Evolutionary conservation across 1,140 invertebrate species (phyloP), one percentile per base, ranked within the genome.

Genomic region (Cheumatopsyche charites): DNA sequence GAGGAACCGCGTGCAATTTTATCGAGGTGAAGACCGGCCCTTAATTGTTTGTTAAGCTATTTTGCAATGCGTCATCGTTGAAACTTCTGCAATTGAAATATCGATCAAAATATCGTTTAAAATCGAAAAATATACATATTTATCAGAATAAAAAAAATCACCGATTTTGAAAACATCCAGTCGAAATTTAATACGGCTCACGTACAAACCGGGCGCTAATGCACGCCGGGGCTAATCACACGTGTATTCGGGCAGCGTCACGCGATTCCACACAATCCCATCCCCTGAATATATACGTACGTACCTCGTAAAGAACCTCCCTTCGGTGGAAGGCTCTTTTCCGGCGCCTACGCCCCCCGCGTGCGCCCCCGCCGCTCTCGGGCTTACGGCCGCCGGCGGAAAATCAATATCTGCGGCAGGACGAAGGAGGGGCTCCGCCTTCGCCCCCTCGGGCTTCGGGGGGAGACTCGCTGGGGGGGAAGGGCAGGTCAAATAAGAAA

Each of bases 401-500:
- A 75, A 75, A 75, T 75, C 74, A 75, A 75, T 75, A 75, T 68
- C 74, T 66, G 66, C 70, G 63, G 70, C 70, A 52, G 47, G 47
- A 19, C 55, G 55, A 9, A 25, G 55, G 11, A n/a, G 55, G 55
- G 55, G 4, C 21, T 7, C 66, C 70, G 67, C 63, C 25, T 36
- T 9, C 29, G 3, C 29, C 29, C 29, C 29, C 29, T 36, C 3
- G 9, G 9, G 9, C 29, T 9, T 9, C 69, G 68, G 25, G 45
- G 55, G 55, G 67, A 61, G 25, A n/a, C 25, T 29, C 70, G 45
- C 62, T 41, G 65, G 62, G n/a, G 67, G 47, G 13, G 11, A 13
- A 29, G 55, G n/a, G 26, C 26, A 62, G 73, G 70, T 75, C 73
- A 75, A 72, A 75, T 75, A 75, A 75, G 73, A 75, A 75, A 73